Percentiles rank a stretch among this genome's conserved stretches.
Evolutionary conservation across 2,797 vertebrate genomes (phyloP).

Genomic region (Tolypeutes matacus): DNA sequence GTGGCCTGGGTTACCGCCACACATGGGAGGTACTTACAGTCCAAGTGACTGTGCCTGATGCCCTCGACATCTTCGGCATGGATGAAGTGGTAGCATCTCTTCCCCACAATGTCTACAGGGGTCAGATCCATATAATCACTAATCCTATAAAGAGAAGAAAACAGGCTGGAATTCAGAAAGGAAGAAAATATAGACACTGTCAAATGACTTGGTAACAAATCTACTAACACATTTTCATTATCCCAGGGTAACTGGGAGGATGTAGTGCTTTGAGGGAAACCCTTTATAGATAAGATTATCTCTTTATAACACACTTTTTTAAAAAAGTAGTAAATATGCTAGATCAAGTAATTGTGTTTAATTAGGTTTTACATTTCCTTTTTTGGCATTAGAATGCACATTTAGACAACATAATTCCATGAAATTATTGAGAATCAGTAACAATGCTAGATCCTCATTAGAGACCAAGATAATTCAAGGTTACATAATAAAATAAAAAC

Average conservation of each 20-base stretch:
- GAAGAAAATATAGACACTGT: constrained; percentile 59
- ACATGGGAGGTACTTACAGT: constrained; percentile 93
- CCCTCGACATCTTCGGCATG: constrained; percentile 98
- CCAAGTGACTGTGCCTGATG: constrained; percentile 97
- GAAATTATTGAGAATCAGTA: constrained; percentile 84
- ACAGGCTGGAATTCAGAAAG: constrained; percentile 77
- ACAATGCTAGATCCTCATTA: constrained; percentile 87
- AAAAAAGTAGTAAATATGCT: constrained; percentile 68
- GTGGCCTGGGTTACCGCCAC: background rate
- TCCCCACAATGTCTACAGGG: constrained; percentile 98
- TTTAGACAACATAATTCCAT: constrained; percentile 84
- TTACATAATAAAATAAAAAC: constrained; percentile 89
- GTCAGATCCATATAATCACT: constrained; percentile 99
- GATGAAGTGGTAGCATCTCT: constrained; percentile 98
- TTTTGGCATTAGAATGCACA: constrained; percentile 70
- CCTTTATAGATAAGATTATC: constrained; percentile 57
- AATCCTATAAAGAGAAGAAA: constrained; percentile 91
- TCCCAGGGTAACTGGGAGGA: background rate
- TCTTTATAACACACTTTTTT: constrained; percentile 53
- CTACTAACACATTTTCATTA: constrained; percentile 45
- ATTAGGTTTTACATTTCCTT: constrained; percentile 75
- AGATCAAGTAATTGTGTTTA: constrained; percentile 78
- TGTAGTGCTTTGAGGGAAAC: constrained; percentile 6
- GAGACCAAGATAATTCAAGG: constrained; percentile 88
- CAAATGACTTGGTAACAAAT: constrained; percentile 67